phyloP scores from a whole-genome alignment of 2,888 invertebrate genomes.

The Thyatira batis region DNA sequence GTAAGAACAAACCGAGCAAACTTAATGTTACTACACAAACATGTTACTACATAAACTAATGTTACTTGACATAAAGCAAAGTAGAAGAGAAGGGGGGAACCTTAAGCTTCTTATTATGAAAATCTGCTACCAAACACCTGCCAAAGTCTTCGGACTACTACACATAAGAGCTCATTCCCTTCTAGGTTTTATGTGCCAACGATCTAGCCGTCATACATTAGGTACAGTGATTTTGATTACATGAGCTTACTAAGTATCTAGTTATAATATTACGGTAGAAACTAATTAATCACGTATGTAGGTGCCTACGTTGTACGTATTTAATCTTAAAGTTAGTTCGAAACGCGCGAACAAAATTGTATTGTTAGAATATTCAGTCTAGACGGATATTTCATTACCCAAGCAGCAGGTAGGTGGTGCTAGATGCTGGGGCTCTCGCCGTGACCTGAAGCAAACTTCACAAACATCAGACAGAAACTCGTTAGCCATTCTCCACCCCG shows the following conservation, averaged over 20 bases:
- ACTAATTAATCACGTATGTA: constrained; percentile 1
- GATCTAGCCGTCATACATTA: no score
- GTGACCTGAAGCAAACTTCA: constrained; percentile 50
- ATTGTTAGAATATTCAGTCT: not conserved
- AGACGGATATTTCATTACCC: constrained; percentile 38
- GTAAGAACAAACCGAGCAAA: no score
- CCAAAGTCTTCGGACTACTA: no score
- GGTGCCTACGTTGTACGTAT: constrained; percentile 4
- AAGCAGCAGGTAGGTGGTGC: constrained; percentile 21
- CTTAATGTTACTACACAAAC: no score
- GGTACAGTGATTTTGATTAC: not conserved
- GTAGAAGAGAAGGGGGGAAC: no score
- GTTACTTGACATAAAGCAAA: no score
- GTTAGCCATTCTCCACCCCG: constrained; percentile 43
- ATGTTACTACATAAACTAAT: no score
- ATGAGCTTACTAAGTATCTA: not conserved
- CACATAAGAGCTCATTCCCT: no score
- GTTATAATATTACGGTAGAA: not conserved
- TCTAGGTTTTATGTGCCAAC: no score
- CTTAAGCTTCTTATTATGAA: no score
- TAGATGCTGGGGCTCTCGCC: constrained; percentile 21
- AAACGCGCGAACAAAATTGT: not conserved
- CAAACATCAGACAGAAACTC: constrained; percentile 57
- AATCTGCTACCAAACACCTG: no score
- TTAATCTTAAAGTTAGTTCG: not conserved